Conservation (phyloP, 2,888 invertebrate genomes). For the Temnothorax unifasciatus region DNA sequence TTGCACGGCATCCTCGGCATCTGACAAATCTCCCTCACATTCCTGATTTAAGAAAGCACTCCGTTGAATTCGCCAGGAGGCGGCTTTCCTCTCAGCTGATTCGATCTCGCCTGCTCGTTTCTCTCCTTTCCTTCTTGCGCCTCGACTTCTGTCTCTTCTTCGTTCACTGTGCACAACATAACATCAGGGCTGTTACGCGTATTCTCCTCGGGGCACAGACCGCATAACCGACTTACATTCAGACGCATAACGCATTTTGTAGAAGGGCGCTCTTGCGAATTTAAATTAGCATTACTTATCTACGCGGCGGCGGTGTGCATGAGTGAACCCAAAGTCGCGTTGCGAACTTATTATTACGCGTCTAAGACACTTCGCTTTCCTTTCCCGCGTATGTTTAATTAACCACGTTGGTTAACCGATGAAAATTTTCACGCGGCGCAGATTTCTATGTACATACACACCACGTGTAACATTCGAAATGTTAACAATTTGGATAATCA, state of each 20-base stretch:
- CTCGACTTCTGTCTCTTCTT: slow-evolving; percentile 22
- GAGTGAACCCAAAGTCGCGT: not conserved
- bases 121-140: slow-evolving; percentile 53
- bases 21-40: slow-evolving; percentile 72
- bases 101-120: slow-evolving; percentile 70
- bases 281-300: slow-evolving; percentile 56
- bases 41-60: slow-evolving; percentile 71
- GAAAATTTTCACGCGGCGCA: not conserved
- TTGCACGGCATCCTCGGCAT: slow-evolving; percentile 58
- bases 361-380: slow-evolving; percentile 18
- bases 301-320: not conserved
- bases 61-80: slow-evolving; percentile 46
- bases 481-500: not conserved
- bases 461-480: no score
- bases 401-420: not conserved
- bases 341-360: slow-evolving; percentile 11
- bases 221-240: slow-evolving; percentile 71
- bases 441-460: not conserved
- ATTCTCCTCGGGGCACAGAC: slow-evolving; percentile 53
- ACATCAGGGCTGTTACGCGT: slow-evolving; percentile 54
- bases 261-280: slow-evolving; percentile 53
- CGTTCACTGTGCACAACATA: slow-evolving; percentile 36
- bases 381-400: slow-evolving; percentile 7
- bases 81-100: slow-evolving; percentile 73
- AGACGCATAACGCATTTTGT: slow-evolving; percentile 51